These are phyloP conservation scores for Lateolabrax maculatus DNA, from an alignment of 2,797 vertebrate species.

Conservation along the genomic window DNA sequence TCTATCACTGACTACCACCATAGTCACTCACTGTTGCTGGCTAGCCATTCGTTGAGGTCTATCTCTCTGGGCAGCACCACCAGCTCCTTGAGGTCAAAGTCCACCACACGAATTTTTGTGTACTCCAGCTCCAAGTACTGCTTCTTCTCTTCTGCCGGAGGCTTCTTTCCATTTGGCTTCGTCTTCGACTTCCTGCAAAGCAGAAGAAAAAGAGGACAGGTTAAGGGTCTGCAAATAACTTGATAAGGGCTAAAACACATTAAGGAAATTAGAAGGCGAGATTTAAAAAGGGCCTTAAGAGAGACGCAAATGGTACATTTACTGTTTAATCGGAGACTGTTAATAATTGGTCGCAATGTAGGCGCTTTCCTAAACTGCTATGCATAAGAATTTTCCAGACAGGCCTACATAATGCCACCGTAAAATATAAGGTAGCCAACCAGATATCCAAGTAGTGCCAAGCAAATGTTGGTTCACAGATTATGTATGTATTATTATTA, in stretches of 20 bases:
- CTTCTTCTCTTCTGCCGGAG: slow-evolving; percentile 95
- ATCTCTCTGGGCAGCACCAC: slow-evolving; percentile 97
- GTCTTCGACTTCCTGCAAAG: slow-evolving; percentile 95
- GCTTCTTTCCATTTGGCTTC: slow-evolving; percentile 99
- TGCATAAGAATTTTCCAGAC: neutral
- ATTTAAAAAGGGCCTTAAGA: neutral
- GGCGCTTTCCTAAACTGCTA: neutral
- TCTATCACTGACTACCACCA: neutral
- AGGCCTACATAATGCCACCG: neutral
- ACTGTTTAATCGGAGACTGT: neutral
- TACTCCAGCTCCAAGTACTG: slow-evolving; percentile 96
- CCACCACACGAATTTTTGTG: slow-evolving; percentile 94
- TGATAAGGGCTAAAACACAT: neutral
- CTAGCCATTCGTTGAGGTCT: slow-evolving; percentile 99
- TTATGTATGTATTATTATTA: slow-evolving; percentile 10
- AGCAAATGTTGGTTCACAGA: neutral
- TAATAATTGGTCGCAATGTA: neutral
- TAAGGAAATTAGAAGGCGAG: neutral
- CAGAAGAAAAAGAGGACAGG: slow-evolving; percentile 9
- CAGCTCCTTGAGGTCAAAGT: slow-evolving; percentile 97
- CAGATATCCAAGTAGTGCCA: slow-evolving; percentile 8
- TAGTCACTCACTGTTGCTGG: slow-evolving; percentile 95
- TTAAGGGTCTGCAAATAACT: slow-evolving; percentile 5
- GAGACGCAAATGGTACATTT: neutral
- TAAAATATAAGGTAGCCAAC: slow-evolving; percentile 10